Conservation (phyloP, 2,888 invertebrate genomes). For the Agrotis ipsilon region DNA sequence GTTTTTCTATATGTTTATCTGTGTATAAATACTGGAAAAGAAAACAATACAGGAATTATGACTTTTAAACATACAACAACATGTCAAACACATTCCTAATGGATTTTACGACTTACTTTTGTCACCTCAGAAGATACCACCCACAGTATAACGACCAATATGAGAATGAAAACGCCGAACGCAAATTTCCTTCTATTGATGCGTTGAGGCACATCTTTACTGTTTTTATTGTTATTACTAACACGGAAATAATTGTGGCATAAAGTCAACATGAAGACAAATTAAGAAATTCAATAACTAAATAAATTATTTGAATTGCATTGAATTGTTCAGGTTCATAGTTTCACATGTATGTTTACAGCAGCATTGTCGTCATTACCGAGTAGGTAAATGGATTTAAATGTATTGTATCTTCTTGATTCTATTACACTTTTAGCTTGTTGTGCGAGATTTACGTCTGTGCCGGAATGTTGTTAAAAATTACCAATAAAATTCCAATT, state of each 20-base stretch:
- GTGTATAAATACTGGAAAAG: constrained; percentile 95
- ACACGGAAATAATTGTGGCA: constrained; percentile 89
- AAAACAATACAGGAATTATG: constrained; percentile 55
- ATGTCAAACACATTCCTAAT: not conserved
- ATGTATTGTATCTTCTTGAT: constrained; percentile 3
- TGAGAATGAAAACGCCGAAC: constrained; percentile 96
- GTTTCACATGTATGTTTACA: constrained; percentile 48
- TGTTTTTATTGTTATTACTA: constrained; percentile 81
- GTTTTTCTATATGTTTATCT: constrained; percentile 97
- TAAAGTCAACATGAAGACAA: constrained; percentile 88
- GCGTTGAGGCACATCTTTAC: constrained; percentile 82
- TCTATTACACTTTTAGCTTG: not conserved
- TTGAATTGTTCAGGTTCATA: constrained; percentile 62
- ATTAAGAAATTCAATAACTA: constrained; percentile 55
- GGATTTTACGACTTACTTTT: constrained; percentile 92
- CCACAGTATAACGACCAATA: constrained; percentile 98
- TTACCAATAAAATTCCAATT: constrained; percentile 26
- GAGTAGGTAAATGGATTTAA: not conserved
- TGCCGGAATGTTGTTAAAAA: constrained; percentile 6
- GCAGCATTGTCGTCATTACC: constrained; percentile 38
- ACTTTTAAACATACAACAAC: not conserved
- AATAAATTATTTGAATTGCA: constrained; percentile 60
- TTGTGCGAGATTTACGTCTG: not conserved
- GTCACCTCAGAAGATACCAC: constrained; percentile 98
- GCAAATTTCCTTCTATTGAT: constrained; percentile 91